These are phyloP conservation scores for Idaea aversata DNA, from an alignment of 2,888 invertebrate genomes.

Conservation along the genomic window DNA sequence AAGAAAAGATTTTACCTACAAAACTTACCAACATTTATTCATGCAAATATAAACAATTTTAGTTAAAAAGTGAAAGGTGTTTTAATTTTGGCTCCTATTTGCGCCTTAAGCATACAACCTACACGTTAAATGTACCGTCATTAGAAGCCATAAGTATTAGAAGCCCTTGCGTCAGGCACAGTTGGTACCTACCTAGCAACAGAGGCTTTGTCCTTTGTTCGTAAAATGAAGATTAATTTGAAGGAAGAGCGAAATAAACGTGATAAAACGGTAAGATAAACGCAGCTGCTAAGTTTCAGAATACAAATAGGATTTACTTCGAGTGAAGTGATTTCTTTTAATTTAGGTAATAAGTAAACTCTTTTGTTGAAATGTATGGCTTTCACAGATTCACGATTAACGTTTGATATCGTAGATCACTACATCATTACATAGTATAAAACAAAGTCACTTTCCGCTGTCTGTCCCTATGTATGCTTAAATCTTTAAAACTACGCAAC, in stretches of 20 bases:
- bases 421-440: too few species aligned
- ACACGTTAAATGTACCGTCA: neutral
- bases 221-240: conserved; percentile 1
- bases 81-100: too few species aligned
- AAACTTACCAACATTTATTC: too few species aligned
- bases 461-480: too few species aligned
- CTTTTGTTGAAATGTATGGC: too few species aligned
- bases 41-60: too few species aligned
- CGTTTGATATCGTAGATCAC: too few species aligned
- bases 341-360: conserved; percentile 21
- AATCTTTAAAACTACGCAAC: too few species aligned
- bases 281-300: neutral
- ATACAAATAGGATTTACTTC: neutral
- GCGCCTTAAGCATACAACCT: neutral
- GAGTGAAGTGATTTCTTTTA: conserved; percentile 47
- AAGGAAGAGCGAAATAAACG: neutral
- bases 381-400: too few species aligned
- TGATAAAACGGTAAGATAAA: neutral
- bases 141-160: neutral
- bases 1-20: too few species aligned
- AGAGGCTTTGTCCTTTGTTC: neutral
- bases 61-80: too few species aligned
- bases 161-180: neutral
- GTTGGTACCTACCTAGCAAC: neutral
- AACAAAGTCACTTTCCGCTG: too few species aligned